phyloP scores from a whole-genome alignment of 2,113 vertebrate species.

The Heptranchias perlo region DNA sequence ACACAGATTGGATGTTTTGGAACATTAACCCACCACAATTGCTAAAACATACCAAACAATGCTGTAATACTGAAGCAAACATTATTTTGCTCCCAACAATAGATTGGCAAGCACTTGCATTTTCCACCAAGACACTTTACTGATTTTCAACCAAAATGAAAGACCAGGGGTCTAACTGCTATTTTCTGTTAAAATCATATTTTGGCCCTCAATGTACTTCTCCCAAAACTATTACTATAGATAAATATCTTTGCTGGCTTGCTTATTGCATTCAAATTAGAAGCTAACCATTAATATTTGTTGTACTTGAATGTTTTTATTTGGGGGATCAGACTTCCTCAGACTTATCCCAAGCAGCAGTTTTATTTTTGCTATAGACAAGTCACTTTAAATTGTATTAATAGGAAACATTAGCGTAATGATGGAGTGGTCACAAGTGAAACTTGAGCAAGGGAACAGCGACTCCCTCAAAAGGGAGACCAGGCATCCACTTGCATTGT shows the following conservation, averaged over 20 bases:
- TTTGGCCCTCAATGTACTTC: not conserved
- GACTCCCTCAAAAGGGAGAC: not conserved
- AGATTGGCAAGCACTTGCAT: not conserved
- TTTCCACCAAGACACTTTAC: not conserved
- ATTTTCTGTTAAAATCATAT: not conserved
- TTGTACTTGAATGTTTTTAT: not conserved
- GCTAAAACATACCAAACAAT: not conserved
- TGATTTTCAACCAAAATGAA: not conserved
- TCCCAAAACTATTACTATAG: not conserved
- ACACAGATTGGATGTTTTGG: not conserved
- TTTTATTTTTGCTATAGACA: not conserved
- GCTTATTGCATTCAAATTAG: not conserved
- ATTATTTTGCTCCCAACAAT: not conserved
- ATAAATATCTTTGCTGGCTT: not conserved
- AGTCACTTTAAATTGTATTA: not conserved
- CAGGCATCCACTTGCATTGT: not conserved
- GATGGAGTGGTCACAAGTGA: not conserved
- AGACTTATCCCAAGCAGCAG: not conserved
- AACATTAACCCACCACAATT: not conserved
- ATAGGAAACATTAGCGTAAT: not conserved
- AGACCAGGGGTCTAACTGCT: not conserved
- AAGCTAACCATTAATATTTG: not conserved
- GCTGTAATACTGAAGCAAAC: not conserved
- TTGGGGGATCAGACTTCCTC: not conserved
- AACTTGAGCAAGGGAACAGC: not conserved